phyloP scores from a whole-genome alignment of 2,888 invertebrate species.

The Microctonus hyperodae region DNA sequence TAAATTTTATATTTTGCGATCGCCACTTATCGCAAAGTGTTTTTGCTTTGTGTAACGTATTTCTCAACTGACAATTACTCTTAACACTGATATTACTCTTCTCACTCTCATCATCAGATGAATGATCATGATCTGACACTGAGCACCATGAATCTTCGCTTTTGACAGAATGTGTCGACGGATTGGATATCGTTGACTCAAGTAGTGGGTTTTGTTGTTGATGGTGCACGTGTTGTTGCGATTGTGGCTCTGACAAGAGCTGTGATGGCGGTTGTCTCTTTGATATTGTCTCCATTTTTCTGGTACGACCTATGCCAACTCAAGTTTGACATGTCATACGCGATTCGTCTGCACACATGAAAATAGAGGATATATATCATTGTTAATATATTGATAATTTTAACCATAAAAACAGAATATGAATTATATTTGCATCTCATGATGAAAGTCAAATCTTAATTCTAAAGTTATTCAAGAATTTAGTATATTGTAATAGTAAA shows the following conservation, averaged over 20 bases:
- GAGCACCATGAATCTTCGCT: constrained; percentile 74
- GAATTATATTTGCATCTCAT: not conserved
- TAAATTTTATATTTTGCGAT: constrained; percentile 58
- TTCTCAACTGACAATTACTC: constrained; percentile 80
- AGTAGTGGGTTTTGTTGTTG: constrained; percentile 53
- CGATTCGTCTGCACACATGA: constrained; percentile 74
- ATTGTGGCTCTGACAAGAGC: constrained; percentile 38
- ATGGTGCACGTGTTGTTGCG: constrained; percentile 48
- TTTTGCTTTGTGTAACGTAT: constrained; percentile 82
- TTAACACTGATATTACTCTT: constrained; percentile 66
- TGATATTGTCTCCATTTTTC: constrained; percentile 47
- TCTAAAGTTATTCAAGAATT: not conserved
- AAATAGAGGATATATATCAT: constrained; percentile 35
- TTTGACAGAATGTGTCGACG: constrained; percentile 61
- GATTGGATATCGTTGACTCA: constrained; percentile 56
- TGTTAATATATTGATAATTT: constrained; percentile 32
- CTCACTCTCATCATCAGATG: constrained; percentile 73
- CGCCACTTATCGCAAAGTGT: constrained; percentile 83
- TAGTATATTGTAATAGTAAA: not conserved
- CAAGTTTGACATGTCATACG: constrained; percentile 79
- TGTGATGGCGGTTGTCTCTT: constrained; percentile 28
- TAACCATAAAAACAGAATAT: not conserved
- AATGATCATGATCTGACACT: constrained; percentile 70
- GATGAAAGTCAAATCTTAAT: constrained; percentile 9
- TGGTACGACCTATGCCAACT: constrained; percentile 69